These are phyloP conservation scores for Leptopilina clavipes DNA, from an alignment of 1,140 invertebrate genomes.

Conservation along the genomic window DNA sequence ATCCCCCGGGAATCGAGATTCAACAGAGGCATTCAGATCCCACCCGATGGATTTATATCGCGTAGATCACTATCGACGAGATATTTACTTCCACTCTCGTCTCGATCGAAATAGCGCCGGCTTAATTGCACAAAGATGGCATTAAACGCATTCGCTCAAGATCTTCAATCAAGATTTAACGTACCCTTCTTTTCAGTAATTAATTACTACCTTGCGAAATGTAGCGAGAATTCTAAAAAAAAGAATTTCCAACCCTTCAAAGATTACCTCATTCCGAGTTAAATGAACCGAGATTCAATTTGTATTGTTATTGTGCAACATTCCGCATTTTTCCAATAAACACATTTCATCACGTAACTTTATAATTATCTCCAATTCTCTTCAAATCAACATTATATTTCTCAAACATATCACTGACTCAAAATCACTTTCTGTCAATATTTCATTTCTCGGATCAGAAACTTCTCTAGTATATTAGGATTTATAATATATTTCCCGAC, in stretches of 20 bases:
- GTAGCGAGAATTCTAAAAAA: not conserved
- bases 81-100: slow-evolving; percentile 55
- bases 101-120: slow-evolving; percentile 43
- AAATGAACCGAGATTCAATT: not conserved
- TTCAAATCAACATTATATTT: too few relatives aligned
- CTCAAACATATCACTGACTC: too few relatives aligned
- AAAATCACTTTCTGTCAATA: not conserved
- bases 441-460: not conserved
- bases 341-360: too few relatives aligned
- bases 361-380: too few relatives aligned
- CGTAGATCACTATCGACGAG: slow-evolving; percentile 56
- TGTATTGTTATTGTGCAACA: not conserved
- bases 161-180: slow-evolving; percentile 23
- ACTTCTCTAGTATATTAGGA: not conserved
- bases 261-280: slow-evolving; percentile 4
- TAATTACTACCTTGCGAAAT: slow-evolving; percentile 28
- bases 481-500: not conserved
- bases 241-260: not conserved
- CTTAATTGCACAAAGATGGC: slow-evolving; percentile 57
- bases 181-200: not conserved
- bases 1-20: slow-evolving; percentile 52
- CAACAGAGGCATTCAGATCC: slow-evolving; percentile 49
- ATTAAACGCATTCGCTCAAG: slow-evolving; percentile 42
- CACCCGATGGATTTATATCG: slow-evolving; percentile 56
- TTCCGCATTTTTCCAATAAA: too few relatives aligned